A percentile compares a stretch with the other conserved stretches of the same genome.
Evolutionary conservation across 2,888 invertebrate genomes (phyloP).

Genomic region (Serrognathus titanus): DNA sequence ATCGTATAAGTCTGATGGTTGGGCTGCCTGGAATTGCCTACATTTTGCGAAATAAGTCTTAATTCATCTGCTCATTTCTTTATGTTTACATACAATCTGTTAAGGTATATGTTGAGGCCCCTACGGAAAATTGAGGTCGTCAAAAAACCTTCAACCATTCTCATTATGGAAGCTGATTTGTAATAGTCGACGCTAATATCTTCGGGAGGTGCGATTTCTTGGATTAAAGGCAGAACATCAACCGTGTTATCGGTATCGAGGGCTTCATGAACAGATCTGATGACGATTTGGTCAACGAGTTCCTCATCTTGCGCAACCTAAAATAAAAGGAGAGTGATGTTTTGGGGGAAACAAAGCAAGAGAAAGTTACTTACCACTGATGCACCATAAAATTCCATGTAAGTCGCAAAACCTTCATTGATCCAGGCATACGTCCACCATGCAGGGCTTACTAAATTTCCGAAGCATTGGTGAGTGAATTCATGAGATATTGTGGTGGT

Average conservation of each 20-base stretch:
- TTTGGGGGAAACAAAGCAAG: too few species aligned
- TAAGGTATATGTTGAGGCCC: conserved; percentile 9
- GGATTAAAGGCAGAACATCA: conserved; percentile 53
- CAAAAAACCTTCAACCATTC: conserved; percentile 16
- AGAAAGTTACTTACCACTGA: conserved; percentile 50
- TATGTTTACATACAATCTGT: not conserved
- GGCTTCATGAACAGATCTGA: conserved; percentile 50
- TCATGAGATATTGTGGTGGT: conserved; percentile 72
- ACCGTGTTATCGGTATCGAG: conserved; percentile 55
- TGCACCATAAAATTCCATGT: conserved; percentile 67
- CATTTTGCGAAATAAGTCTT: not conserved
- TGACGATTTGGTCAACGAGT: conserved; percentile 13
- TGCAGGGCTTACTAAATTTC: conserved; percentile 68
- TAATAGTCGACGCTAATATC: conserved; percentile 63
- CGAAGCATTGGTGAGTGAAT: conserved; percentile 79
- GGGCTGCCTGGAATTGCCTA: conserved; percentile 8
- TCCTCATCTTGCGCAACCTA: conserved; percentile 12
- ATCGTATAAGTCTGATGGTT: conserved; percentile 8
- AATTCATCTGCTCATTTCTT: too few species aligned
- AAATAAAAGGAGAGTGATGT: too few species aligned
- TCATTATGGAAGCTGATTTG: conserved; percentile 44
- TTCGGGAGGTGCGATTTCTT: conserved; percentile 53
- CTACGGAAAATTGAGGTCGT: conserved; percentile 5
- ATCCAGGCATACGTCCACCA: conserved; percentile 76
- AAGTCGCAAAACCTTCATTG: conserved; percentile 71